These are phyloP conservation scores for Microcebus ravelobensis DNA, from an alignment of 2,113 vertebrate genomes.

Conservation along the genomic window DNA sequence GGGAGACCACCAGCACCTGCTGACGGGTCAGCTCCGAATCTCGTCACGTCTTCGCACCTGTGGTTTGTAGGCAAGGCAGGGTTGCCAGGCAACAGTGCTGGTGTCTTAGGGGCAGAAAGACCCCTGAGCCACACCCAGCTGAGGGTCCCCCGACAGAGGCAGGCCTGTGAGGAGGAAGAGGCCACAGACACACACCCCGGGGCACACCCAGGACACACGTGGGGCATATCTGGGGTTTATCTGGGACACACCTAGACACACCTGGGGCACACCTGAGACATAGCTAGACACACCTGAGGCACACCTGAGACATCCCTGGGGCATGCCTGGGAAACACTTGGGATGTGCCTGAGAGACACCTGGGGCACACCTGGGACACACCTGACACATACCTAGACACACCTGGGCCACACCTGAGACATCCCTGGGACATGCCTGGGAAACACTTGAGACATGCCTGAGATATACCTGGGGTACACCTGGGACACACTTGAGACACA, in stretches of 20 bases:
- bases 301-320: neutral
- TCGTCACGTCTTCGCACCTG: neutral
- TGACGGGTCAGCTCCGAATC: accelerated
- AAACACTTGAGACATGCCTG: neutral
- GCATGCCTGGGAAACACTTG: neutral
- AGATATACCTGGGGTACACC: neutral
- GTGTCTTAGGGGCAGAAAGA: neutral
- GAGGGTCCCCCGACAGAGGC: neutral
- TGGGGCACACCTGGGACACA: neutral
- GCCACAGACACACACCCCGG: neutral
- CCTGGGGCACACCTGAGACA: neutral
- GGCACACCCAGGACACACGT: neutral
- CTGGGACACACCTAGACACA: no score
- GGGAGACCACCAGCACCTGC: accelerated
- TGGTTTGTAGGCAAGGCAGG: no score
- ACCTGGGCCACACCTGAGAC: neutral
- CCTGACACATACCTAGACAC: neutral
- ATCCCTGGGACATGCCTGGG: neutral
- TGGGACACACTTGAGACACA: neutral
- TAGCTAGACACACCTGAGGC: neutral
- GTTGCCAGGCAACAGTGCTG: no score
- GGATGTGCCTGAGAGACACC: no score
- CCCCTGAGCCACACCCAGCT: accelerated
- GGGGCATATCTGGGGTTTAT: neutral
- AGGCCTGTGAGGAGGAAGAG: neutral